A percentile compares a stretch with the other conserved stretches of the same genome.
These are phyloP conservation scores for Agrypnus murinus DNA, from an alignment of 2,888 invertebrate species.

Conservation along the genomic window DNA sequence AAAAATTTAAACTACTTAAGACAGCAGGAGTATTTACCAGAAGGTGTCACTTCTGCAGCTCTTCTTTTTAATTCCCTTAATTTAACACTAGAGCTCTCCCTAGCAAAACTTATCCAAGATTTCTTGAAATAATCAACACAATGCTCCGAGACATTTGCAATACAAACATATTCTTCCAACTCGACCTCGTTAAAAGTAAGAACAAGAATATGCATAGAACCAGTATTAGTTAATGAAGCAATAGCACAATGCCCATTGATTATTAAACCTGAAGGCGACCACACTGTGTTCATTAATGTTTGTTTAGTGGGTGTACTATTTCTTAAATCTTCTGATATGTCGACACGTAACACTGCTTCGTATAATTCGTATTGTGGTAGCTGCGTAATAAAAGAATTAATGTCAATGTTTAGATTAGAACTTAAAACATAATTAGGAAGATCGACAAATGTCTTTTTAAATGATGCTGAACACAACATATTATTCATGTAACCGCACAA, in stretches of 20 bases:
- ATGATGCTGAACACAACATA: conserved; percentile 51
- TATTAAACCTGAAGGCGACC: conserved; percentile 64
- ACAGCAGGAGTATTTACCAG: too few relatives aligned
- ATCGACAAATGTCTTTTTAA: conserved; percentile 60
- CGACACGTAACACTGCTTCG: conserved; percentile 60
- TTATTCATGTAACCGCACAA: conserved; percentile 60
- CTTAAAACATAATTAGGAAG: conserved; percentile 58
- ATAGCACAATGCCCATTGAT: conserved; percentile 60
- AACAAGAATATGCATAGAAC: conserved; percentile 64
- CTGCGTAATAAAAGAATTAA: conserved; percentile 59
- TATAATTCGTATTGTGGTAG: conserved; percentile 60
- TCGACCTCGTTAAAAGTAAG: conserved; percentile 60
- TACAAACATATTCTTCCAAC: conserved; percentile 57
- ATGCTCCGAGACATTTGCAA: conserved; percentile 62
- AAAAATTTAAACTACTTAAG: too few relatives aligned
- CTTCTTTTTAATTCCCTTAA: conserved; percentile 62
- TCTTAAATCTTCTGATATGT: conserved; percentile 61
- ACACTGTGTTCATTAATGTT: conserved; percentile 59
- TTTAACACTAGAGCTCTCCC: conserved; percentile 51
- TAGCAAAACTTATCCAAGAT: conserved; percentile 39
- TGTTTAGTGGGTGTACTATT: conserved; percentile 53
- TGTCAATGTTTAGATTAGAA: conserved; percentile 60
- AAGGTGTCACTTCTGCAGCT: conserved; percentile 59
- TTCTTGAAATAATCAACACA: conserved; percentile 62
- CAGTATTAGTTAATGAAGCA: conserved; percentile 62